Evolutionary conservation across 2,797 vertebrate species (phyloP).

Genomic region (Pipistrellus nathusii): DNA sequence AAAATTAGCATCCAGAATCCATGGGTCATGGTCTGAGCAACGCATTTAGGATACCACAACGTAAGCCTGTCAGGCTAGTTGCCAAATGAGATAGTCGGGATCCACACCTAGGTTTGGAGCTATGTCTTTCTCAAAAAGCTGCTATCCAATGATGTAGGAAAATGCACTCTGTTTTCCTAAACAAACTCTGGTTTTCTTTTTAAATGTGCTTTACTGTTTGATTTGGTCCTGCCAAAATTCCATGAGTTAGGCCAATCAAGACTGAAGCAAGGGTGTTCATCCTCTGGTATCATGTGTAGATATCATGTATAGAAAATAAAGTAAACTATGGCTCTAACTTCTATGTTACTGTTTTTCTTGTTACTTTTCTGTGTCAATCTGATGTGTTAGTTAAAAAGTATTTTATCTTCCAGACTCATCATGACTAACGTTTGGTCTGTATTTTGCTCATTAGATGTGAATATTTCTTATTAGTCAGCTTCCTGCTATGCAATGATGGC

Average conservation of each 20-base stretch:
- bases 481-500: conserved; percentile 98
- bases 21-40: conserved; percentile 57
- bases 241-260: conserved; percentile 84
- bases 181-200: conserved; percentile 79
- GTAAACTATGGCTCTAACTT: conserved; percentile 91
- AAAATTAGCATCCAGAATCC: conserved; percentile 73
- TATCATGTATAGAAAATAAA: conserved; percentile 94
- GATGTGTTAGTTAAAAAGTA: conserved; percentile 86
- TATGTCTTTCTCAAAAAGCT: conserved; percentile 85
- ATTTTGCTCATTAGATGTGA: conserved; percentile 98
- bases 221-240: conserved; percentile 89
- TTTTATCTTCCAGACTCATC: conserved; percentile 88
- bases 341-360: conserved; percentile 90
- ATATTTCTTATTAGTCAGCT: conserved; percentile 96
- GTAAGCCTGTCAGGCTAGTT: conserved; percentile 76
- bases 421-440: conserved; percentile 95
- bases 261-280: conserved; percentile 86
- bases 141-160: conserved; percentile 82
- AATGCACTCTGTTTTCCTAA: conserved; percentile 83
- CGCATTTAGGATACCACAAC: conserved; percentile 76
- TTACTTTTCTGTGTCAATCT: conserved; percentile 88
- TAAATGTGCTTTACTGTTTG: conserved; percentile 87
- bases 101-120: conserved; percentile 76
- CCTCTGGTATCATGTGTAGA: conserved; percentile 93
- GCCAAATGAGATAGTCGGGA: conserved; percentile 77